Percentiles rank a stretch among this genome's conserved stretches.
Evolutionary conservation across 2,888 invertebrate genomes (phyloP).

Genomic region (Eristalinus sepulchralis): DNA sequence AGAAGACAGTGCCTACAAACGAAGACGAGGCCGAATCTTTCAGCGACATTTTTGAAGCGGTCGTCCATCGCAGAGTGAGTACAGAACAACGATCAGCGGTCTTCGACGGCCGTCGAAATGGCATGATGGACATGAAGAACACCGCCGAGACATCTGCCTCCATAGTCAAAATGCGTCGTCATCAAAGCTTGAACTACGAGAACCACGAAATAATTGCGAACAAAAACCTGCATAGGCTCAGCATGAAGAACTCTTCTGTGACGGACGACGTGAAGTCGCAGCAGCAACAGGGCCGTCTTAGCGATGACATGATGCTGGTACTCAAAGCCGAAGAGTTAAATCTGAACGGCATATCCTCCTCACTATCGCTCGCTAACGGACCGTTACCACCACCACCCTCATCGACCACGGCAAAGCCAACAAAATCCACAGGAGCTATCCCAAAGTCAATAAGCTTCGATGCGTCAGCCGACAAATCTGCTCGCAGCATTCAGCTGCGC

Average conservation of each 20-base stretch:
- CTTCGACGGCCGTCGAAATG: slow-evolving; percentile 80
- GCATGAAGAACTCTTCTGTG: slow-evolving; percentile 68
- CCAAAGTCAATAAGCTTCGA: slow-evolving; percentile 96
- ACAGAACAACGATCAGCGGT: slow-evolving; percentile 78
- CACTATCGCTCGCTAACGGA: slow-evolving; percentile 17
- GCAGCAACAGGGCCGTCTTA: slow-evolving; percentile 56
- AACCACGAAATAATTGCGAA: slow-evolving; percentile 79
- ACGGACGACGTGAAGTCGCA: slow-evolving; percentile 72
- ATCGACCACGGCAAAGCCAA: slow-evolving; percentile 78
- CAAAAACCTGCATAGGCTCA: slow-evolving; percentile 73
- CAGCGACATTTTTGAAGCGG: slow-evolving; percentile 74
- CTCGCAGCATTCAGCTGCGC: slow-evolving; percentile 81
- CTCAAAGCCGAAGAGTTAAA: slow-evolving; percentile 77
- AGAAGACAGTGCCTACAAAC: slow-evolving; percentile 32
- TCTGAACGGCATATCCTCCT: slow-evolving; percentile 71
- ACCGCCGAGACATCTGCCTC: slow-evolving; percentile 60
- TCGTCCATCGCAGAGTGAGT: slow-evolving; percentile 78
- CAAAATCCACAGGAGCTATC: slow-evolving; percentile 89
- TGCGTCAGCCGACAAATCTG: slow-evolving; percentile 91
- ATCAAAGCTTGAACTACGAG: slow-evolving; percentile 80
- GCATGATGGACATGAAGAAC: slow-evolving; percentile 77
- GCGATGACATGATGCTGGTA: slow-evolving; percentile 75
- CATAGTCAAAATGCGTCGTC: slow-evolving; percentile 74
- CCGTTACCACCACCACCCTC: slow-evolving; percentile 13
- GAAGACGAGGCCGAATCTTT: slow-evolving; percentile 57